Base-by-base conservation (phyloP, 2,888 invertebrate species). In the Lithophane socia region DNA sequence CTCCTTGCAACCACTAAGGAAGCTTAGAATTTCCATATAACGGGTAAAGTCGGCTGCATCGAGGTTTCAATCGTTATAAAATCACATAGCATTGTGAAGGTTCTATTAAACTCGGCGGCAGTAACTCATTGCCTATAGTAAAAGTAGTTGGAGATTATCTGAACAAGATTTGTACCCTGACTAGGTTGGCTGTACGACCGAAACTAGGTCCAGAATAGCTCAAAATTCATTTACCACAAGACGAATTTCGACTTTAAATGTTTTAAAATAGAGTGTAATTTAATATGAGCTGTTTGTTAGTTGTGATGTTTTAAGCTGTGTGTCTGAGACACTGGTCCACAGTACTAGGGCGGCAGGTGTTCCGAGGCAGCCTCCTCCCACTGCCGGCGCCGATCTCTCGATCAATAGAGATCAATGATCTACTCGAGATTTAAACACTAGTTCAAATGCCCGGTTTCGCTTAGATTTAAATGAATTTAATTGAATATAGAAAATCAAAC, bases 341-440 rank as follows among this genome's bases (percentile, higher is more conserved):
- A 94, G 95, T 95, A 95, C 96, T 95, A 94, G 96, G 96, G 96
- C 95, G 96, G 96, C 96, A 96, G 96, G 96, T 96, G 96, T 96
- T 94, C 93, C 94, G 92, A 86, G 90, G 88, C 93, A 87, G 95
- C 96, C 96, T 95, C 96, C 96, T 96, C 96, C 96, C 95, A 95
- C 94, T 92, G 93, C 94, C 93, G 94, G 94, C 94, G 94, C 94
- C 93, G 93, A 84, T 91, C 91, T 92, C 93, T 92, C 92, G 92
- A 91, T 92, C 92, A 90, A 89, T 88, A 91, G 93, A 94, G 96
- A 96, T 95, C 96, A 96, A 94, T 93, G 96, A 94, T 96, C 96
- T 94, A 94, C 92, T 91, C 88, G 95, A 95, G 96, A 96, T 96
- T 96, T 95, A 93, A 94, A 93, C 93, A 92, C 92, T 93, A 92